A percentile compares a stretch with the other conserved stretches of the same genome.
Evolutionary conservation across 2,888 invertebrate genomes (phyloP).

Genomic region (Argyresthia goedartella): DNA sequence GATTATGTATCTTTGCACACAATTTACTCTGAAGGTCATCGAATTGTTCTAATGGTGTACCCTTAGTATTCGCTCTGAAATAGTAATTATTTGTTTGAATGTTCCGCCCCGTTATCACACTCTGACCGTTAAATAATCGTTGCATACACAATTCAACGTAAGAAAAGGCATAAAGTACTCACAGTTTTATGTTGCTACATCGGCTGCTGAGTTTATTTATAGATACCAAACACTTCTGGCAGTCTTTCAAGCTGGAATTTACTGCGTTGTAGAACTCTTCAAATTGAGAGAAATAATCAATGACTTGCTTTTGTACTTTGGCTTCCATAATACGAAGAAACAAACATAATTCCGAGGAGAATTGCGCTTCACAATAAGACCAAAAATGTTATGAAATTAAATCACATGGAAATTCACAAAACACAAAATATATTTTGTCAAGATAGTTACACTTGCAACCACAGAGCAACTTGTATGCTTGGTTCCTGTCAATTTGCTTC

Average conservation of each 20-base stretch:
- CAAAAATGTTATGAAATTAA: no score
- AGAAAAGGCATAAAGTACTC: constrained; percentile 22
- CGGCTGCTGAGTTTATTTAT: constrained; percentile 67
- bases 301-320: constrained; percentile 62
- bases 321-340: constrained; percentile 43
- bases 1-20: constrained; percentile 43
- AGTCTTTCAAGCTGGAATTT: constrained; percentile 58
- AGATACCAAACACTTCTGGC: constrained; percentile 58
- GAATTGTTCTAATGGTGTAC: constrained; percentile 56
- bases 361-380: no score
- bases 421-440: no score
- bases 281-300: constrained; percentile 64
- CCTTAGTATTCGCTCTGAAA: constrained; percentile 51
- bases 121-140: no score
- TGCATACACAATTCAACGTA: constrained; percentile 1
- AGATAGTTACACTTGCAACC: no score
- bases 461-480: no score
- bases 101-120: no score
- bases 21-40: constrained; percentile 46
- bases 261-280: constrained; percentile 57
- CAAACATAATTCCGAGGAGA: no score
- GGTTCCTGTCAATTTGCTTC: no score
- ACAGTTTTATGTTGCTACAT: constrained; percentile 60
- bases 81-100: not conserved
- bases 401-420: no score